Percentiles rank a stretch among this genome's conserved stretches.
Conservation (phyloP, 2,888 invertebrate species). For the Eupithecia tripunctaria region DNA sequence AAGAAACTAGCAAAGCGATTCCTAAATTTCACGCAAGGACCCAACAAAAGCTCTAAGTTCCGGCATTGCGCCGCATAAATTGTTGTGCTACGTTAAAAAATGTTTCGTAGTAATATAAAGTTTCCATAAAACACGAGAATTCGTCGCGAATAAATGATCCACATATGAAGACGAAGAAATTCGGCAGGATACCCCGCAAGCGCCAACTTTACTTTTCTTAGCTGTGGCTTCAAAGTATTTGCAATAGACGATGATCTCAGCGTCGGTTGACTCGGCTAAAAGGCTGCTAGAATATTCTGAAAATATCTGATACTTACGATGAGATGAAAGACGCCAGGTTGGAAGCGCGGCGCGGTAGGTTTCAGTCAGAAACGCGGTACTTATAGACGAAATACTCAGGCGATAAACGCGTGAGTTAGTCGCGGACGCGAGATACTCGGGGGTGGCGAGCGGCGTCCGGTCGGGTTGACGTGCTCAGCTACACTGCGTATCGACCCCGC, state of each 20-base stretch:
- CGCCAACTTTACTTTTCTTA: slow-evolving; percentile 14
- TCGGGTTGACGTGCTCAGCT: slow-evolving; percentile 56
- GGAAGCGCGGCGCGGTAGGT: slow-evolving; percentile 35
- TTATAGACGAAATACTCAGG: slow-evolving; percentile 19
- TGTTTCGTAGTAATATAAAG: not conserved
- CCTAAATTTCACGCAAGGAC: not conserved
- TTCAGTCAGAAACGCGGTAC: slow-evolving; percentile 30
- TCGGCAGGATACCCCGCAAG: slow-evolving; percentile 7
- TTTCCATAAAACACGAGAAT: not conserved
- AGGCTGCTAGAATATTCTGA: slow-evolving; percentile 16
- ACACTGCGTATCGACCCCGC: slow-evolving; percentile 80
- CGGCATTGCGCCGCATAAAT: not conserved
- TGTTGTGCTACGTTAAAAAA: not conserved
- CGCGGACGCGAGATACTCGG: slow-evolving; percentile 48
- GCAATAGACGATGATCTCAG: slow-evolving; percentile 30
- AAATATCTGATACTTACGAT: slow-evolving; percentile 28
- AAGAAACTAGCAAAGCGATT: not conserved
- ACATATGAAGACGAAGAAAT: slow-evolving; percentile 2
- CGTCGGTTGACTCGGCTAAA: not conserved
- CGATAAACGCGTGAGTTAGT: slow-evolving; percentile 45
- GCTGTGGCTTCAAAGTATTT: slow-evolving; percentile 28
- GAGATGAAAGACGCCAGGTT: slow-evolving; percentile 33
- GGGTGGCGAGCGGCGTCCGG: slow-evolving; percentile 54
- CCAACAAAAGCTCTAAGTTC: not conserved
- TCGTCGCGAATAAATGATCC: not conserved